Evolutionary conservation across 2,113 vertebrate genomes (phyloP).

Genomic region (Chaetops frenatus): DNA sequence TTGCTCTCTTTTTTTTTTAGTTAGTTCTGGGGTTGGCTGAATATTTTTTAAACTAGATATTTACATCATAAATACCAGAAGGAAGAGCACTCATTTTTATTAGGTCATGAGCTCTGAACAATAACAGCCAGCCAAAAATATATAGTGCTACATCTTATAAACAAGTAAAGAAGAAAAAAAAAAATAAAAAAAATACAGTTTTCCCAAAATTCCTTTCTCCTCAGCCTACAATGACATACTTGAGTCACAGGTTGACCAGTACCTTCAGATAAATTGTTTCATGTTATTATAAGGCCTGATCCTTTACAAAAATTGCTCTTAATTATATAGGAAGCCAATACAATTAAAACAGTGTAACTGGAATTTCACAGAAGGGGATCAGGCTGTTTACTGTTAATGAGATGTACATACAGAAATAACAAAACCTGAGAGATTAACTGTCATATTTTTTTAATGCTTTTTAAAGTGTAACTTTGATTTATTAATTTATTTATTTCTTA

Average conservation of each 20-base stretch:
- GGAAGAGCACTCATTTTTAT: neutral
- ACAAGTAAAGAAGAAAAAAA: too few species aligned
- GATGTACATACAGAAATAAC: neutral
- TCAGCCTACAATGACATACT: neutral
- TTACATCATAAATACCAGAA: neutral
- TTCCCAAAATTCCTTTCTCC: neutral
- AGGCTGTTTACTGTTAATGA: neutral
- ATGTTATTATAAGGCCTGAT: neutral
- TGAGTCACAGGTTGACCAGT: neutral
- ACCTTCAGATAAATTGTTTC: neutral
- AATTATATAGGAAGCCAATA: neutral
- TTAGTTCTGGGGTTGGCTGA: neutral
- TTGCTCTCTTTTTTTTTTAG: too few species aligned
- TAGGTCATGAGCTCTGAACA: neutral
- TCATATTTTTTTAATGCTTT: neutral
- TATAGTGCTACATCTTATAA: neutral
- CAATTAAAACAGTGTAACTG: neutral
- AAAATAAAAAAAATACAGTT: too few species aligned
- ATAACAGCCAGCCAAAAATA: neutral
- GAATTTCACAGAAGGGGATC: neutral
- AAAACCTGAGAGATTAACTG: neutral
- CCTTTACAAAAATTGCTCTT: neutral
- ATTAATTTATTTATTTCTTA: neutral
- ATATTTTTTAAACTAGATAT: neutral
- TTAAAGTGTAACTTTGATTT: neutral